Percentiles rank a stretch among this genome's conserved stretches.
phyloP scores from a whole-genome alignment of 2,113 vertebrate species.

The Platanista minor region DNA sequence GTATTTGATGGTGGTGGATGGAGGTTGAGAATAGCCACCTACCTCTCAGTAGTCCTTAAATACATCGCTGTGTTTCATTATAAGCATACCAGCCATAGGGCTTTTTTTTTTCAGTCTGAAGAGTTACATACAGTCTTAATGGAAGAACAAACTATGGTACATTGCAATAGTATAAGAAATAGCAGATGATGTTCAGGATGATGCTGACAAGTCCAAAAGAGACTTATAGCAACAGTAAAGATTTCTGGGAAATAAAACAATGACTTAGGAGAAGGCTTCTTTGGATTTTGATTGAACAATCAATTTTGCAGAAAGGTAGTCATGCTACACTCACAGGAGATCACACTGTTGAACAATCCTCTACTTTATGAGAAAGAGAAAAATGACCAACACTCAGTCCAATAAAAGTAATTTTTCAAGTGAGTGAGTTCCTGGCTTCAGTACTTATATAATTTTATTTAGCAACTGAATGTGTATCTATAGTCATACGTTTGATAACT shows the following conservation, averaged over 20 bases:
- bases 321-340: not conserved
- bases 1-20: not conserved
- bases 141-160: not conserved
- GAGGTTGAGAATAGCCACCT: not conserved
- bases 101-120: not conserved
- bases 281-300: not conserved
- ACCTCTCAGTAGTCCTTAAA: not conserved
- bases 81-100: not conserved
- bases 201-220: not conserved
- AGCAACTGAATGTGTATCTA: not conserved
- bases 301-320: not conserved
- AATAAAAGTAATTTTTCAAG: not conserved
- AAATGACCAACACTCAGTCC: not conserved
- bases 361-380: not conserved
- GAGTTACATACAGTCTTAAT: conserved; percentile 16
- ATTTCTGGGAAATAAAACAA: conserved; percentile 17
- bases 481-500: not conserved
- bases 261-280: not conserved
- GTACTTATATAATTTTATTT: not conserved
- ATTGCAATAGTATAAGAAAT: conserved; percentile 12
- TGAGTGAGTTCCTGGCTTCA: not conserved
- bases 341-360: not conserved
- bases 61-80: not conserved
- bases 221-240: not conserved
- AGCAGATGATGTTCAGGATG: not conserved